Conservation (phyloP, 92 coral and sea anemone species). For the Siderastrea siderea region DNA sequence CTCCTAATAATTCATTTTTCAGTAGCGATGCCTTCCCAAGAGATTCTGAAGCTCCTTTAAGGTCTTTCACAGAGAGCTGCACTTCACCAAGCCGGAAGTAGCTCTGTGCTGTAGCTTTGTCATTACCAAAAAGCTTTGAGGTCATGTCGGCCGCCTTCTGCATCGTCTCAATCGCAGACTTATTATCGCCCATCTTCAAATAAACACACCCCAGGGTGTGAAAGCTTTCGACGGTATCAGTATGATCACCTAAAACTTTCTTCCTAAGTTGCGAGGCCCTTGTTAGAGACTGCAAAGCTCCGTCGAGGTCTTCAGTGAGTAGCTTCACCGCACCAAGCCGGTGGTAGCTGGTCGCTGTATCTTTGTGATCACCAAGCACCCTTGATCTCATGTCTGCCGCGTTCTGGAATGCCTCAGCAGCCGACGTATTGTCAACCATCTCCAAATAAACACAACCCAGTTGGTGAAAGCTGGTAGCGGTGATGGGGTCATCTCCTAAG, state of each 20-base stretch:
- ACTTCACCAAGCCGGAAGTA: not conserved
- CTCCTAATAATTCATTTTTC: not conserved
- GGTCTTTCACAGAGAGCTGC: not conserved
- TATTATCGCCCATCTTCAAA: not conserved
- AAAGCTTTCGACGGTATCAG: not conserved
- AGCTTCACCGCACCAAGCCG: no score
- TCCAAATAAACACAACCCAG: not conserved
- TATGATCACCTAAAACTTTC: conserved; percentile 2
- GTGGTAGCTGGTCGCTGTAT: not conserved
- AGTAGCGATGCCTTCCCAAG: not conserved
- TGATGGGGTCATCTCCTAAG: not conserved
- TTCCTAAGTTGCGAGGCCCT: conserved; percentile 2
- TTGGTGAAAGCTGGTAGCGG: not conserved
- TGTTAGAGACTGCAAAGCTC: conserved; percentile 6
- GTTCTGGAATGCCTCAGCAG: conserved; percentile 1
- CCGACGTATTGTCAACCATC: not conserved
- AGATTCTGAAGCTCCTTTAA: not conserved
- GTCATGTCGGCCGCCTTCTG: not conserved
- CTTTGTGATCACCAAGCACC: not conserved
- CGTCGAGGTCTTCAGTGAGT: not conserved
- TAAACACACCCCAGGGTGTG: not conserved
- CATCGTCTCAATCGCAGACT: not conserved
- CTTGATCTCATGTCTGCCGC: conserved; percentile 2
- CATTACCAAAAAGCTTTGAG: not conserved
- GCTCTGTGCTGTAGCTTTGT: conserved; percentile 7